Percentiles rank a stretch among this genome's conserved stretches.
Evolutionary conservation across 2,888 invertebrate species (phyloP).

Genomic region (Ophion ellenae): DNA sequence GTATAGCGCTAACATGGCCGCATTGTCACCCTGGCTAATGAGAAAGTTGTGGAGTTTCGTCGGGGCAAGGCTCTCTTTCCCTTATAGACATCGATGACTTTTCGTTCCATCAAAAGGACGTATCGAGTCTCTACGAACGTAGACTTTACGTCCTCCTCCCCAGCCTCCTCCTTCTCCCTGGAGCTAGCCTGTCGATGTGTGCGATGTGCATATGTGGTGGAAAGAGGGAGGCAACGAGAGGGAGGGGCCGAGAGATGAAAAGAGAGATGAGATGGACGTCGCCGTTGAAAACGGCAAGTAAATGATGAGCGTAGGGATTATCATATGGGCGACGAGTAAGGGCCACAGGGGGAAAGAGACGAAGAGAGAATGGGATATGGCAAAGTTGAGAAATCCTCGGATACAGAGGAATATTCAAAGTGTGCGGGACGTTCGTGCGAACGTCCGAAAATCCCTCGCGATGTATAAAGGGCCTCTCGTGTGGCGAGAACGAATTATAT

Average conservation of each 20-base stretch:
- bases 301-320: constrained; percentile 1
- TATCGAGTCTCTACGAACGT: neutral
- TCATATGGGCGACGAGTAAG: neutral
- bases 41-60: constrained; percentile 77
- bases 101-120: constrained; percentile 18
- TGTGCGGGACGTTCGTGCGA: neutral
- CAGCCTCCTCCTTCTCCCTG: neutral
- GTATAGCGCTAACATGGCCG: constrained; percentile 73
- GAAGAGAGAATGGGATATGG: constrained; percentile 7
- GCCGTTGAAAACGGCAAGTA: neutral
- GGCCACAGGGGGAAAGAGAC: neutral
- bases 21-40: constrained; percentile 81
- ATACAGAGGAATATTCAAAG: neutral
- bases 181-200: constrained; percentile 4
- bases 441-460: neutral
- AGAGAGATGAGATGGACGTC: neutral
- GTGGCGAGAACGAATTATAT: neutral
- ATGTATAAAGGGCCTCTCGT: neutral
- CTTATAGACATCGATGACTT: constrained; percentile 17
- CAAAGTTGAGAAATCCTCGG: constrained; percentile 1
- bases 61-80: constrained; percentile 29
- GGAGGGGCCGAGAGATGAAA: neutral
- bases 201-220: neutral
- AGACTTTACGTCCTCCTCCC: neutral
- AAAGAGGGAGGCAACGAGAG: neutral